phyloP scores from a whole-genome alignment of 2,113 vertebrate species.

The Dascyllus trimaculatus region DNA sequence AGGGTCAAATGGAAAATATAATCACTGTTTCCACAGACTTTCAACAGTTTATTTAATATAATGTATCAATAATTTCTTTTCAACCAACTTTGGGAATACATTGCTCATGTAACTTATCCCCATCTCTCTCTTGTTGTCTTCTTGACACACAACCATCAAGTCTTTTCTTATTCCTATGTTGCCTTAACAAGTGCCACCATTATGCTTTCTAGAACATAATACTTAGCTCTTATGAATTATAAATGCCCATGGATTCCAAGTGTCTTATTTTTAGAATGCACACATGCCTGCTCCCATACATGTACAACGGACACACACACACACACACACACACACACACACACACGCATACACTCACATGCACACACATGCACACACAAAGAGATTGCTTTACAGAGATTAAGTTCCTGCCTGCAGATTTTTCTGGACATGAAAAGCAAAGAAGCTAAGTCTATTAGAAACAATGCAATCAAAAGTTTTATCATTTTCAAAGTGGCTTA shows the following conservation, averaged over 20 bases:
- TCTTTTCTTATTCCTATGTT: slow-evolving; percentile 1
- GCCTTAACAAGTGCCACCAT: slow-evolving; percentile 36
- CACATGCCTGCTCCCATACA: neutral
- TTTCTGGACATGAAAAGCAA: neutral
- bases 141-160: neutral
- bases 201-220: slow-evolving; percentile 70
- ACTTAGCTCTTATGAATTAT: slow-evolving; percentile 73
- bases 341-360: slow-evolving; percentile 11
- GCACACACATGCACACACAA: slow-evolving; percentile 20
- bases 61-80: too few species aligned
- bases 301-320: slow-evolving; percentile 10
- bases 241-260: slow-evolving; percentile 66
- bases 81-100: too few species aligned
- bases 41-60: too few species aligned
- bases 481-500: too few species aligned
- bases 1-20: too few species aligned
- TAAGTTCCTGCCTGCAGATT: slow-evolving; percentile 21
- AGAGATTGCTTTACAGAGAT: slow-evolving; percentile 46
- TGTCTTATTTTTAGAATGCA: slow-evolving; percentile 65
- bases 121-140: too few species aligned
- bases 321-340: slow-evolving; percentile 12
- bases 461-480: too few species aligned
- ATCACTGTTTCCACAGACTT: too few species aligned
- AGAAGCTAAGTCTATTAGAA: too few species aligned
- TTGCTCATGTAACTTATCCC: too few species aligned